Percentiles rank a stretch among this genome's conserved stretches.
These are phyloP conservation scores for Carapus acus DNA, from an alignment of 2,797 vertebrate species.

Conservation along the genomic window DNA sequence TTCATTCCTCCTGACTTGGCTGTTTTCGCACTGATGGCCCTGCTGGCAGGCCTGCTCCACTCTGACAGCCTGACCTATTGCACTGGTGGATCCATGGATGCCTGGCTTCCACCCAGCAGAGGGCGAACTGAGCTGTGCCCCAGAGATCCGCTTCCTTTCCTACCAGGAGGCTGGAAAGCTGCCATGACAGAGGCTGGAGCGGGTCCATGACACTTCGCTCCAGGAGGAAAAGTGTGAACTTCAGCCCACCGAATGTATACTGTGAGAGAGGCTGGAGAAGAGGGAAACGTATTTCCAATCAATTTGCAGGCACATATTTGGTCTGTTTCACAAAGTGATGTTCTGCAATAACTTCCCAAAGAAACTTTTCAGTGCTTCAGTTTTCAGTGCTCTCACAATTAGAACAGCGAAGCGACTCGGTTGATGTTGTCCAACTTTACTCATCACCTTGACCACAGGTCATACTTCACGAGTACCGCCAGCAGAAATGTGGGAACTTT, in stretches of 20 bases:
- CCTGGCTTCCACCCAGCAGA: conserved; percentile 74
- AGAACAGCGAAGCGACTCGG: too few species aligned
- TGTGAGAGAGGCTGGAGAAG: not conserved
- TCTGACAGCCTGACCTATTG: conserved; percentile 68
- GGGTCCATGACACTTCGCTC: conserved; percentile 57
- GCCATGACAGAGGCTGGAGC: conserved; percentile 57
- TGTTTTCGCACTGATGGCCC: conserved; percentile 19
- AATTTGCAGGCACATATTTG: too few species aligned
- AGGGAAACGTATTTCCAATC: conserved; percentile 1
- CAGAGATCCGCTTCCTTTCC: conserved; percentile 71
- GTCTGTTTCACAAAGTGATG: too few species aligned
- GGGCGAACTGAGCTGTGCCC: conserved; percentile 69
- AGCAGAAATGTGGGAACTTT: too few species aligned
- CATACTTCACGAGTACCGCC: too few species aligned
- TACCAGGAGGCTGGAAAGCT: conserved; percentile 68
- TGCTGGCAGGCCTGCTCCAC: conserved; percentile 50
- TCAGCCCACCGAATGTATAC: not conserved
- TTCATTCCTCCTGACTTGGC: conserved; percentile 35
- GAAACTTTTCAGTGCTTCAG: too few species aligned
- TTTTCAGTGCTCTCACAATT: too few species aligned
- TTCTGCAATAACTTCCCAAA: too few species aligned
- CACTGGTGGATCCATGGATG: conserved; percentile 61
- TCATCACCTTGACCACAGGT: too few species aligned
- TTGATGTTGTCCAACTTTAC: too few species aligned
- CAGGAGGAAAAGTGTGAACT: conserved; percentile 1